phyloP scores from a whole-genome alignment of 2,113 vertebrate species.

The Taurulus bubalis region DNA sequence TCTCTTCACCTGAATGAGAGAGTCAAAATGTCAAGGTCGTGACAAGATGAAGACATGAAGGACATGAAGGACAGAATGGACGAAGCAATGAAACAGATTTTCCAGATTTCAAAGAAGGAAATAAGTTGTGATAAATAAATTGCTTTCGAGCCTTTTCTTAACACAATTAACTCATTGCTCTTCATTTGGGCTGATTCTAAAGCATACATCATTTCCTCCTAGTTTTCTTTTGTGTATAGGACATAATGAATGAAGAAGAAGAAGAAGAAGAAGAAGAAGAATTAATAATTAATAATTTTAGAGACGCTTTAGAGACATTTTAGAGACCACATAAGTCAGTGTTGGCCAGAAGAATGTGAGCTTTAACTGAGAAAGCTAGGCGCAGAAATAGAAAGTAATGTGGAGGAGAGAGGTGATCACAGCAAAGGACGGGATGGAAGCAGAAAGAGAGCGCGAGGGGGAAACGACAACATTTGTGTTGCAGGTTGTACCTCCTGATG shows the following conservation, averaged over 20 bases:
- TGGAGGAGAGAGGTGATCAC: background rate
- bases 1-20: conserved; percentile 70
- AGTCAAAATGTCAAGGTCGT: background rate
- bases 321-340: background rate
- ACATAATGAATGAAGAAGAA: too few species aligned
- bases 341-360: background rate
- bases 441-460: background rate
- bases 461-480: background rate
- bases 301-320: too few species aligned
- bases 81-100: background rate
- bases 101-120: background rate
- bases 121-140: background rate
- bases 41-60: background rate
- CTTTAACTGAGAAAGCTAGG: background rate
- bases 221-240: background rate
- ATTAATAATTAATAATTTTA: too few species aligned
- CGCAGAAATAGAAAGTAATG: background rate
- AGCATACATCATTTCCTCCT: background rate
- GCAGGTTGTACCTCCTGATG: conserved; percentile 66
- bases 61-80: background rate
- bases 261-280: background rate
- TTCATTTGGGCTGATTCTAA: conserved; percentile 5
- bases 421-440: background rate
- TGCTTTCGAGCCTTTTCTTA: background rate
- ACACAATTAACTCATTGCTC: background rate